phyloP scores from a whole-genome alignment of 2,888 invertebrate species.

The Rutpela maculata region DNA sequence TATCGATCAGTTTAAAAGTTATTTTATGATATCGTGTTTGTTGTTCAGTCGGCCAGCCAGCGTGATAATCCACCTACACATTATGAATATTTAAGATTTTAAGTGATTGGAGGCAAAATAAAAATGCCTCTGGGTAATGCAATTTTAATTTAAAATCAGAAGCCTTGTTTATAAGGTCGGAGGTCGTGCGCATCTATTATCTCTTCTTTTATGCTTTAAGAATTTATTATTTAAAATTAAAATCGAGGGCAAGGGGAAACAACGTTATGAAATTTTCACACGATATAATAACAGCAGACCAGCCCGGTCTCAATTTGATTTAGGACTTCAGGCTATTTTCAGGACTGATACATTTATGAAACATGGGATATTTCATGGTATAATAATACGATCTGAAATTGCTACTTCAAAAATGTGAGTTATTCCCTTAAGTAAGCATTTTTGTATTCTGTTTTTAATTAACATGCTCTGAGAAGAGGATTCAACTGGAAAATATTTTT shows the following conservation, averaged over 20 bases:
- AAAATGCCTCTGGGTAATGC: slow-evolving; percentile 7
- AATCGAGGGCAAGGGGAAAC: background rate
- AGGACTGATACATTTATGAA: background rate
- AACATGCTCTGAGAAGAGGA: background rate
- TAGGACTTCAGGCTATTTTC: slow-evolving; percentile 2
- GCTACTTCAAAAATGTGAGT: slow-evolving; percentile 3
- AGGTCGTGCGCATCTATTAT: background rate
- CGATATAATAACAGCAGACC: background rate
- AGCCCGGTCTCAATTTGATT: background rate
- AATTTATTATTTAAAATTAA: slow-evolving; percentile 1
- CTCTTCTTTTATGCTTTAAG: slow-evolving; percentile 1
- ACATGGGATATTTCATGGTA: background rate
- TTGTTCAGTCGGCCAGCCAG: background rate
- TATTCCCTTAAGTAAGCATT: background rate
- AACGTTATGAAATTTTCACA: slow-evolving; percentile 7
- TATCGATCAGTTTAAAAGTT: background rate
- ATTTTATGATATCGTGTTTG: background rate
- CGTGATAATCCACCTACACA: background rate
- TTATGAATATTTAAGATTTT: background rate
- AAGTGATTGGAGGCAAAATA: background rate
- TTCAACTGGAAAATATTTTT: background rate
- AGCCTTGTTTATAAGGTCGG: background rate
- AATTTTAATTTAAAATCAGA: slow-evolving; percentile 1
- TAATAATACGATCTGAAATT: background rate
- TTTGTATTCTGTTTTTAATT: slow-evolving; percentile 2